phyloP scores from a whole-genome alignment of 2,888 invertebrate genomes.

The Phrixothrix hirtus region DNA sequence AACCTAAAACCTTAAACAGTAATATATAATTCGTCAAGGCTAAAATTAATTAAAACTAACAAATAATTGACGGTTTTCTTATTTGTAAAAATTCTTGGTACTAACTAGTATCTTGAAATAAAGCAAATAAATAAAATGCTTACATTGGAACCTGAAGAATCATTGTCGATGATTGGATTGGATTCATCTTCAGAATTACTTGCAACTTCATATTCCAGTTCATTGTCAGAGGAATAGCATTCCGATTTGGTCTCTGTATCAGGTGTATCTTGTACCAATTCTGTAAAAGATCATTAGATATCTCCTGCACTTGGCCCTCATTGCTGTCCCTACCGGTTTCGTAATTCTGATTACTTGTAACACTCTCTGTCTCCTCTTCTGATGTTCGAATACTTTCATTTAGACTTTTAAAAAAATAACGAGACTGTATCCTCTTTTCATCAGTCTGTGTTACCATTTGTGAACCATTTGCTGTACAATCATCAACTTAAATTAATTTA shows the following conservation, averaged over 20 bases:
- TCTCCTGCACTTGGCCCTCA: no score
- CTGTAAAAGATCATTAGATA: conserved; percentile 49
- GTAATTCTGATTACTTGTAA: conserved; percentile 65
- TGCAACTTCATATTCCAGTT: conserved; percentile 55
- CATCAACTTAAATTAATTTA: background rate
- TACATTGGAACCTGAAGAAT: conserved; percentile 62
- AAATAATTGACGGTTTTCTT: no score
- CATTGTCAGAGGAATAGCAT: conserved; percentile 18
- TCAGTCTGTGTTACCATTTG: background rate
- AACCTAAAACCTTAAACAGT: no score
- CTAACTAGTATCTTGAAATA: no score
- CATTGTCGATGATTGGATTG: conserved; percentile 48
- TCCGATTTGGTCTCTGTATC: conserved; percentile 48
- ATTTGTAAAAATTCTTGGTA: conserved; percentile 32
- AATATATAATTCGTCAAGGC: no score
- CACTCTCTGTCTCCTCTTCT: conserved; percentile 61
- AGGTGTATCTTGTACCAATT: conserved; percentile 51
- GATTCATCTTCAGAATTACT: conserved; percentile 58
- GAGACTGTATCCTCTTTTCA: background rate
- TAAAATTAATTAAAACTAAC: no score
- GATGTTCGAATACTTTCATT: conserved; percentile 55
- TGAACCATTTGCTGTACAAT: background rate
- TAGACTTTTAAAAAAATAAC: conserved; percentile 47
- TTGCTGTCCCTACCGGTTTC: conserved; percentile 66
- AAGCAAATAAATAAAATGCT: conserved; percentile 33